Base-by-base conservation (phyloP, 2,888 invertebrate genomes). In the Furcula furcula region DNA sequence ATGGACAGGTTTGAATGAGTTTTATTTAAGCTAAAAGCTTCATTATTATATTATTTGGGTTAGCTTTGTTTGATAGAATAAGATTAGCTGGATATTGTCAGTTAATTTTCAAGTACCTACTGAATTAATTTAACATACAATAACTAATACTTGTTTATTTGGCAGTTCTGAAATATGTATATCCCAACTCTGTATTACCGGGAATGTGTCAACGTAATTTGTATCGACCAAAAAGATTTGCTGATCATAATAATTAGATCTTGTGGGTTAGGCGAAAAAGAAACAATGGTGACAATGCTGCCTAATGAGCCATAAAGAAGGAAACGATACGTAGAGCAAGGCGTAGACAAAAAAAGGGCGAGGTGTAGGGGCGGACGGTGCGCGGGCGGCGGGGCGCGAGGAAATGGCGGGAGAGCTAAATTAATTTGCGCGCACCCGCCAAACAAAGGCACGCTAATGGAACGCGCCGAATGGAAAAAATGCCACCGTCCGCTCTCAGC, bases 401-500 rank as follows among this genome's bases (percentile, higher is more conserved):
- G 85, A 84, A 86, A 87, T 86, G 85, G 86, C 86, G 86, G 87
- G 85, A 85, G 85, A 85, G 88, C 87, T 87, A 88, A 87, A 88
- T 88, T 87, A 88, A 88, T 88, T 87, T 88, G 88, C 87, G 87
- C 88, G 84, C 88, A 84, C 80, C 87, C 86, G 84, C 88, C 88
- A 88, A 88, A 88, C 88, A 88, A 88, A 87, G 88, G 87, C 87
- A 78, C 87, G 88, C 88, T 88, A 88, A 88, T 88, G 88, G 88
- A 88, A 88, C 86, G 85, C 87, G 87, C 80, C 87, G 87, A 88
- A 88, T 87, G 84, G 88, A 88, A 86, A 88, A 88, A 88, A 88
- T 88, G 88, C 88, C 88, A 87, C 87, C 88, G 88, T 86, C 86
- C 88, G 85, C 84, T 86, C 85, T 84, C 78, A 69, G 78, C 74